Conservation (phyloP, 2,888 invertebrate genomes). For the Yponomeuta evonymella region DNA sequence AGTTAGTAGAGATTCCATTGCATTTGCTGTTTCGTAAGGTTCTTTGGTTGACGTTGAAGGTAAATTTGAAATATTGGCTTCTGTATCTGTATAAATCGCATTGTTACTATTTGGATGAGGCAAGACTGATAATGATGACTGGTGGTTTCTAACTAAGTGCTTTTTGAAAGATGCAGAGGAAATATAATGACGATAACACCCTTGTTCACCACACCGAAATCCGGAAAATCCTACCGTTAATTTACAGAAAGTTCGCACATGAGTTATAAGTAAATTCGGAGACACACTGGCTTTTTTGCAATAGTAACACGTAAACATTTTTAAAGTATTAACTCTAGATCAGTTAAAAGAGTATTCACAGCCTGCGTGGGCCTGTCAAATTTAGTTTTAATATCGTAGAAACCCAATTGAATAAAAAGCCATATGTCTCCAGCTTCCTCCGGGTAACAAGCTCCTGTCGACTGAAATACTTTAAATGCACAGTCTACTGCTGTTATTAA, state of each 20-base stretch:
- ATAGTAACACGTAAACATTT: neutral
- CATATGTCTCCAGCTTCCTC: conserved; percentile 20
- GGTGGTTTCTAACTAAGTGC: neutral
- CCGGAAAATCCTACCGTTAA: neutral
- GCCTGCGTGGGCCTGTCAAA: too few species aligned
- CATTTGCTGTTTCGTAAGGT: neutral
- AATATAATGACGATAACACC: neutral
- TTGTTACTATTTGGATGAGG: too few species aligned
- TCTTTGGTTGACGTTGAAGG: neutral
- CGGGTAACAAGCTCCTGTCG: conserved; percentile 20
- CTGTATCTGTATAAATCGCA: too few species aligned
- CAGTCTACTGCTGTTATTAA: conserved; percentile 19
- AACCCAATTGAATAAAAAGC: conserved; percentile 18
- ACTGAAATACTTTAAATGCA: conserved; percentile 20
- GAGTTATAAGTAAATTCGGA: conserved; percentile 13
- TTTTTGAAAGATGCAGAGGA: neutral
- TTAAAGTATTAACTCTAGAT: too few species aligned
- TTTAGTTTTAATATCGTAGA: conserved; percentile 18
- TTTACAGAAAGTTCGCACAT: conserved; percentile 11
- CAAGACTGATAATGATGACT: neutral
- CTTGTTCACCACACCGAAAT: neutral
- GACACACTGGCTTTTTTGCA: conserved; percentile 13
- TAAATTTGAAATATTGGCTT: too few species aligned
- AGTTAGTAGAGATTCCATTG: neutral
- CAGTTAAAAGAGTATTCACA: too few species aligned